These are phyloP conservation scores for Propithecus deckenii DNA, from an alignment of 2,797 vertebrate genomes.

Conservation along the genomic window DNA sequence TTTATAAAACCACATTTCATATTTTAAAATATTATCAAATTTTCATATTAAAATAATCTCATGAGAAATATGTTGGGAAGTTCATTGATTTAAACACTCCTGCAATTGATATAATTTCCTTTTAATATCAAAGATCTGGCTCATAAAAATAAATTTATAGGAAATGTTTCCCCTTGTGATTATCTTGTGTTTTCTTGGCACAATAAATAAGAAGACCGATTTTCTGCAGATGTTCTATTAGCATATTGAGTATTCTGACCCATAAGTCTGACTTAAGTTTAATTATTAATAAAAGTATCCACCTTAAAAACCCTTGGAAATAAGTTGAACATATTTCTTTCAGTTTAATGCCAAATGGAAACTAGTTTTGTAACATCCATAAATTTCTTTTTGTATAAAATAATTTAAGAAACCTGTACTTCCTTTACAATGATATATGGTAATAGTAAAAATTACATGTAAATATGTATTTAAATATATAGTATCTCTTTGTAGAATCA, in stretches of 20 bases:
- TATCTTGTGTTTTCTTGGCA: neutral
- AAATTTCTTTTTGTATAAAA: slow-evolving; percentile 31
- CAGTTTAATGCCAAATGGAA: neutral
- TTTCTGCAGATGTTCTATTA: slow-evolving; percentile 39
- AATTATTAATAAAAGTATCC: neutral
- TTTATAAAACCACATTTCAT: slow-evolving; percentile 62
- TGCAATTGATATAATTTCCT: neutral
- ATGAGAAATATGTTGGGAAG: neutral
- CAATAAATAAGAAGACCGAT: neutral
- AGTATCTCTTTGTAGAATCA: neutral
- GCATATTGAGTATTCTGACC: neutral
- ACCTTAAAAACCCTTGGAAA: slow-evolving; percentile 14
- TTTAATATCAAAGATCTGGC: neutral
- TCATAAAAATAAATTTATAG: slow-evolving; percentile 20
- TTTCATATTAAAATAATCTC: slow-evolving; percentile 50
- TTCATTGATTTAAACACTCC: neutral
- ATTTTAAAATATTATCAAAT: slow-evolving; percentile 65
- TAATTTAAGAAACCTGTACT: neutral
- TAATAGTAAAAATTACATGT: neutral
- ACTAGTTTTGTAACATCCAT: neutral
- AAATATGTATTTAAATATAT: slow-evolving; percentile 1
- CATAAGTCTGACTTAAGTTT: neutral
- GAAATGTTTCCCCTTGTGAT: neutral
- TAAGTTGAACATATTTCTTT: neutral
- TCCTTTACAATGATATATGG: neutral